A percentile compares a stretch with the other conserved stretches of the same genome.
These are phyloP conservation scores for Hirundichthys speculiger DNA, from an alignment of 2,113 vertebrate genomes.

Conservation along the genomic window DNA sequence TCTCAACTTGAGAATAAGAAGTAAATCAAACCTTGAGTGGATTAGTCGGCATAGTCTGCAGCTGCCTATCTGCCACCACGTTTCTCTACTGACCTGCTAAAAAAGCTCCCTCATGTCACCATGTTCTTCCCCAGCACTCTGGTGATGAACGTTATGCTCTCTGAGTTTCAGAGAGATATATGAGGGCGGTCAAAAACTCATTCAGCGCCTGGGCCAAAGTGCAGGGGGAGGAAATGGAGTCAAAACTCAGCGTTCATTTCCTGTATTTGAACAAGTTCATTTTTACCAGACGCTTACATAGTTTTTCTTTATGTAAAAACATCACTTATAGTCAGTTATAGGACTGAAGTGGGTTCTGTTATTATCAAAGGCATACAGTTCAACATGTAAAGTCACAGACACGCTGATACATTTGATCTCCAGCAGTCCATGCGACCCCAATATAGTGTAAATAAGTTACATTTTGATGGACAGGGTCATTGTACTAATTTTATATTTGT, in stretches of 20 bases:
- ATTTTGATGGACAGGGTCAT: slow-evolving; percentile 33
- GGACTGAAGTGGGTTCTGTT: slow-evolving; percentile 3
- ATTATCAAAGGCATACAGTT: slow-evolving; percentile 5
- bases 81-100: slow-evolving; percentile 47
- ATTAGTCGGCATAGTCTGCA: slow-evolving; percentile 25
- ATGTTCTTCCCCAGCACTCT: slow-evolving; percentile 15
- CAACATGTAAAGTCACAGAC: slow-evolving; percentile 24
- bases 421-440: slow-evolving; percentile 17
- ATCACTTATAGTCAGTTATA: slow-evolving; percentile 11
- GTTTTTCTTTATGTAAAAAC: slow-evolving; percentile 40
- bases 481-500: slow-evolving; percentile 44
- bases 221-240: slow-evolving; percentile 29
- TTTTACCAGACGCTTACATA: slow-evolving; percentile 36
- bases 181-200: slow-evolving; percentile 56
- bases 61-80: slow-evolving; percentile 35
- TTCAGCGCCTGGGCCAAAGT: slow-evolving; percentile 61
- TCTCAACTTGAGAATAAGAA: slow-evolving; percentile 4
- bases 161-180: slow-evolving; percentile 52
- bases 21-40: slow-evolving; percentile 36
- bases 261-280: slow-evolving; percentile 54
- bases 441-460: slow-evolving; percentile 29
- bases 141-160: slow-evolving; percentile 31
- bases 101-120: slow-evolving; percentile 52
- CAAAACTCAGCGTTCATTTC: slow-evolving; percentile 51
- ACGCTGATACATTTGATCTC: slow-evolving; percentile 43